These are phyloP conservation scores for Hirtodrosophila histrioides DNA, from an alignment of 2,888 invertebrate species.

Conservation along the genomic window DNA sequence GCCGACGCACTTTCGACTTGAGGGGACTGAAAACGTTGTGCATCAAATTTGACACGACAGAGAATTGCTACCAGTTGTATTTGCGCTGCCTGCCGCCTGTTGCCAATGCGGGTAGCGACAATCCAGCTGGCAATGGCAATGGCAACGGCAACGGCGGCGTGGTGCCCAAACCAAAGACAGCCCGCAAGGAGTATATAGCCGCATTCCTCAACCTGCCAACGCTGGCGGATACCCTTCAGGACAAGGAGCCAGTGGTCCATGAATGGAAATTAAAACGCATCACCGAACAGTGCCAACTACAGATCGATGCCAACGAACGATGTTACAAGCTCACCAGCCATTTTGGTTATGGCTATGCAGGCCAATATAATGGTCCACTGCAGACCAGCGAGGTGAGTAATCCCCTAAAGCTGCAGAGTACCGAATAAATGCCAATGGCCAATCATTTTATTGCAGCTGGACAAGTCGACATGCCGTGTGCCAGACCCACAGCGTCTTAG, in stretches of 20 bases:
- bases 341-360: constrained; percentile 80
- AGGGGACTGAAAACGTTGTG: constrained; percentile 77
- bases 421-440: background rate
- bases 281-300: constrained; percentile 81
- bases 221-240: constrained; percentile 37
- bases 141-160: constrained; percentile 30
- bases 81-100: constrained; percentile 75
- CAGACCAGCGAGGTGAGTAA: constrained; percentile 54
- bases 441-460: constrained; percentile 41
- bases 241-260: constrained; percentile 40
- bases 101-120: constrained; percentile 30
- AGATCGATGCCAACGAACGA: constrained; percentile 70
- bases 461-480: constrained; percentile 69
- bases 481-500: constrained; percentile 74
- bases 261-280: constrained; percentile 78
- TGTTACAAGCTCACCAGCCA: constrained; percentile 63
- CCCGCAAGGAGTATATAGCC: constrained; percentile 65
- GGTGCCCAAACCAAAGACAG: constrained; percentile 62
- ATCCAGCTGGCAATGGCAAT: constrained; percentile 24
- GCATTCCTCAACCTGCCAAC: constrained; percentile 53
- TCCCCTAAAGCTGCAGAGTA: background rate
- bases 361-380: constrained; percentile 66
- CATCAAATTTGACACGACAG: constrained; percentile 70
- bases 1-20: constrained; percentile 76
- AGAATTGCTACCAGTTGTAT: constrained; percentile 66